A percentile compares a stretch with the other conserved stretches of the same genome.
phyloP scores from a whole-genome alignment of 2,113 vertebrate species.

The Pungitius pungitius region DNA sequence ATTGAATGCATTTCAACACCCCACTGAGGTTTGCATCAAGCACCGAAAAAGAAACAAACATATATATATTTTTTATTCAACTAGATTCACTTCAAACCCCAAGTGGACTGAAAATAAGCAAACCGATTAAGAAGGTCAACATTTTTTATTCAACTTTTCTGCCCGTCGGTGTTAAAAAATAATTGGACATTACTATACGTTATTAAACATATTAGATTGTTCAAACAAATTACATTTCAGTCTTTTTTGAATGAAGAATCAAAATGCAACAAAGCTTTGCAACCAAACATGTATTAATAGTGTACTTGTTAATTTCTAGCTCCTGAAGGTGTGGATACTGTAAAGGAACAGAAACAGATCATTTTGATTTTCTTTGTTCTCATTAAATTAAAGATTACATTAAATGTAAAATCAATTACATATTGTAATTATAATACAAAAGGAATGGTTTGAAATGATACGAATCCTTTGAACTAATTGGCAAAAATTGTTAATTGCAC shows the following conservation, averaged over 20 bases:
- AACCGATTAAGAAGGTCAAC: slow-evolving; percentile 23
- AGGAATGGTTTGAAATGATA: not conserved
- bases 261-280: not conserved
- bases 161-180: slow-evolving; percentile 20
- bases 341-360: not conserved
- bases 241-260: too few species aligned
- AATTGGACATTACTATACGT: slow-evolving; percentile 36
- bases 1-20: slow-evolving; percentile 70
- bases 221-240: too few species aligned
- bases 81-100: slow-evolving; percentile 5
- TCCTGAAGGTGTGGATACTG: not conserved
- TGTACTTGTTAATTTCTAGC: not conserved
- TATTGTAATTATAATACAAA: not conserved
- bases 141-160: slow-evolving; percentile 58
- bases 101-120: slow-evolving; percentile 6
- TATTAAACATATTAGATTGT: slow-evolving; percentile 16
- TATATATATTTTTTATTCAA: slow-evolving; percentile 6
- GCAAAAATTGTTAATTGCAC: not conserved
- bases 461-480: slow-evolving; percentile 6
- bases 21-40: slow-evolving; percentile 53
- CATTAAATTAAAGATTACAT: not conserved
- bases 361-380: too few species aligned
- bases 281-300: not conserved
- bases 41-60: slow-evolving; percentile 47
- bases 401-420: slow-evolving; percentile 22